Evolutionary conservation across 2,113 vertebrate species (phyloP).

Genomic region (Sebastes fasciatus): DNA sequence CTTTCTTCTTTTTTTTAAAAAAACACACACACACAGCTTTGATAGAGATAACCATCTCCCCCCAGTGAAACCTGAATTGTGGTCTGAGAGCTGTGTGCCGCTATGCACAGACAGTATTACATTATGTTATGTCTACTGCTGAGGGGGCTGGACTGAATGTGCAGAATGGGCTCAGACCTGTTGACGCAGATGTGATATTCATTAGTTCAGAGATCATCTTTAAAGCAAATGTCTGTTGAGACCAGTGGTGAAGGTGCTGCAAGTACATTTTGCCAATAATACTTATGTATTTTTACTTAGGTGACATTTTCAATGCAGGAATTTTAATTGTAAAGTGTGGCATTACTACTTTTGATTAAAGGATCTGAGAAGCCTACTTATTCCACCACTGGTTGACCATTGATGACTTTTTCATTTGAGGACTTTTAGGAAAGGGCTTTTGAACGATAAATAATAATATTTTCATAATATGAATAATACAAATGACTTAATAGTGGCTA

Average conservation of each 20-base stretch:
- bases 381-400: background rate
- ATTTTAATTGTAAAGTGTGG: background rate
- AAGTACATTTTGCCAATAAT: too few relatives aligned
- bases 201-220: background rate
- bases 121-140: constrained; percentile 32
- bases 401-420: too few relatives aligned
- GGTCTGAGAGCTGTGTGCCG: constrained; percentile 4
- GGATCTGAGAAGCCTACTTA: background rate
- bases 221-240: background rate
- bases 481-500: too few relatives aligned
- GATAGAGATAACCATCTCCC: constrained; percentile 44
- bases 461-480: background rate
- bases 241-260: background rate
- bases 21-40: constrained; percentile 20
- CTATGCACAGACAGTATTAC: constrained; percentile 7
- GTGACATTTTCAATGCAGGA: too few relatives aligned
- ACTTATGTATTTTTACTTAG: too few relatives aligned
- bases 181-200: too few relatives aligned
- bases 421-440: background rate
- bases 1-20: constrained; percentile 19
- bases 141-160: constrained; percentile 15
- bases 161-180: constrained; percentile 47
- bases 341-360: background rate
- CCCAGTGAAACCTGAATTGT: constrained; percentile 14
- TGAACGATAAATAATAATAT: background rate